Base-by-base conservation (phyloP, 2,113 vertebrate genomes). In the Machaerirhynchus nigripectus region DNA sequence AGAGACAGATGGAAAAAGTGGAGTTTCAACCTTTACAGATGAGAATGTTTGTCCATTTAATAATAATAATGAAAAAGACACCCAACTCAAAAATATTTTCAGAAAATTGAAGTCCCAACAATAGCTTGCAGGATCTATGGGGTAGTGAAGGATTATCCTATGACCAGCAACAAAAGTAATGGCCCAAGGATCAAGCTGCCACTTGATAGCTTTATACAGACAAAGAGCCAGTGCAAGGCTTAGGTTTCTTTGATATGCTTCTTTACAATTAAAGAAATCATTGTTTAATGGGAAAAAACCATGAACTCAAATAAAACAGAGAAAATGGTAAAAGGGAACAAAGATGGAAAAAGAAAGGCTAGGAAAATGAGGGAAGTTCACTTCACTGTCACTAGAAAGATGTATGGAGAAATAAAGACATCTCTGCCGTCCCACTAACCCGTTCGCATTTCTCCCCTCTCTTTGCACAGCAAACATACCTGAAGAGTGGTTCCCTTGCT, bases 11-110 rank as follows among this genome's bases (percentile, higher is more conserved):
- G 67, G 94, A 90, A 97, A 68, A 97, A 91, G 67, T 89, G 71
- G 87, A 97, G 77, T 86, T 97, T 96, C 95, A 98, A 86, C 92
- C 93, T 98, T 98, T 97, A 77, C 26, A 89, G 91, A 97, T 89
- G 67, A 96, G 84, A 95, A 87, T 85, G 87, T 90, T 55, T 95
- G 84, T 94, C 93, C 93, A 90, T 93, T 94, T 89, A 96, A 94
- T 93, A 59, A 93, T 75, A 49, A 74, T 55, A n/a, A 47, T 33
- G 28, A 50, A 73, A 71, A 65, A 96, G 5, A 44, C 35, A 60
- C 5, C 2, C 7, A 89, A 76, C 77, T 97, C 82, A 86, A 90
- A 97, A 97, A 95, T 94, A 93, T 90, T 96, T 97, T 94, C 92
- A 94, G 93, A 92, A 97, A 94, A 94, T 81, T 67, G 71, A 89